Percentiles rank a stretch among this genome's conserved stretches.
These are phyloP conservation scores for Eumaeus atala DNA, from an alignment of 1,140 invertebrate genomes.

Conservation along the genomic window DNA sequence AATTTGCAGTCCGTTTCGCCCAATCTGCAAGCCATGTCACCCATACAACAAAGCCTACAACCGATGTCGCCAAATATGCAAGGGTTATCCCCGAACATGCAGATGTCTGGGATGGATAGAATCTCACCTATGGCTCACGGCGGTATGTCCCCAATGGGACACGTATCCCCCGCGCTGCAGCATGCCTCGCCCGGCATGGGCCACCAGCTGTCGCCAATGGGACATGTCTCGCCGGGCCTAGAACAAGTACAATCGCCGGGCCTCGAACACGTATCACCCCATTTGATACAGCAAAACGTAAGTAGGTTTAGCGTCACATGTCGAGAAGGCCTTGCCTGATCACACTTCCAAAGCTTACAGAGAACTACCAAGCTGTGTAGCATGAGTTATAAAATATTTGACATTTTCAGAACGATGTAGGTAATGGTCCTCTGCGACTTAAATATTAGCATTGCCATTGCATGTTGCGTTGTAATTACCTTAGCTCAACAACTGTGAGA, in stretches of 20 bases:
- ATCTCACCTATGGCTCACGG: conserved; percentile 16
- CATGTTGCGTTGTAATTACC: no score
- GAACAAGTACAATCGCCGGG: conserved; percentile 26
- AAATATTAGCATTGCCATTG: no score
- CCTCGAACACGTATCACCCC: conserved; percentile 17
- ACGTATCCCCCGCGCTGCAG: conserved; percentile 26
- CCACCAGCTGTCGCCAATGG: conserved; percentile 20
- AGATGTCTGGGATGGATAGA: conserved; percentile 1
- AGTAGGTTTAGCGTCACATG: no score
- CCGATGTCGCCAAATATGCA: conserved; percentile 22
- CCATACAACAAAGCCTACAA: conserved; percentile 18
- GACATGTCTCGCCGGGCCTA: conserved; percentile 25
- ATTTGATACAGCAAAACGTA: conserved; percentile 3
- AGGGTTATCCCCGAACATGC: conserved; percentile 23
- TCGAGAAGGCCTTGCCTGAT: no score
- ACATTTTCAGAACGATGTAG: no score
- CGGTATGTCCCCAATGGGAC: conserved; percentile 23
- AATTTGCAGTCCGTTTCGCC: conserved; percentile 21
- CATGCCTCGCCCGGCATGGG: conserved; percentile 17
- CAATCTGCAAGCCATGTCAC: conserved; percentile 18
- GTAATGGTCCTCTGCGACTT: no score
- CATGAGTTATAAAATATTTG: no score
- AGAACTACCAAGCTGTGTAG: no score
- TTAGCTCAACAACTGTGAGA: no score
- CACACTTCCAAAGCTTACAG: no score